These are phyloP conservation scores for Rhadina sibilatrix DNA, from an alignment of 2,113 vertebrate genomes.

Conservation along the genomic window DNA sequence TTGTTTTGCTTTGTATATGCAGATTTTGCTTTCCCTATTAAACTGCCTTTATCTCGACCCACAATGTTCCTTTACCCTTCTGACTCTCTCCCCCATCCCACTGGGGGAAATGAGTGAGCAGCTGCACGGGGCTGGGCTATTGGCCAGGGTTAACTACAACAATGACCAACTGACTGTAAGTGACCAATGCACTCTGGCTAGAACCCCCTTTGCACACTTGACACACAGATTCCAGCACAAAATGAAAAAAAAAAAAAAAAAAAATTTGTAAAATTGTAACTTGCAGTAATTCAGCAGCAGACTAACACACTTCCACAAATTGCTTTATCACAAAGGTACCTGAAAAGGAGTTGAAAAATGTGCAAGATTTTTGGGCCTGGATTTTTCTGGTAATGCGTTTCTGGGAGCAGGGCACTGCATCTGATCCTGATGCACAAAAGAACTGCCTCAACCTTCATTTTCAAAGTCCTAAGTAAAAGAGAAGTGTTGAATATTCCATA, in stretches of 20 bases:
- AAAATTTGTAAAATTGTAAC: too few relatives aligned
- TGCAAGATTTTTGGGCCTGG: neutral
- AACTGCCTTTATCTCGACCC: neutral
- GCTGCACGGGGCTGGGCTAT: rapidly evolving
- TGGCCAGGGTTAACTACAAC: neutral
- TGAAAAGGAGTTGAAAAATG: neutral
- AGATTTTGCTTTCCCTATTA: neutral
- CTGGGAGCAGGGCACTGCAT: rapidly evolving
- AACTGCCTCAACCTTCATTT: neutral
- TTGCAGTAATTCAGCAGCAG: neutral
- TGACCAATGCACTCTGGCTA: neutral
- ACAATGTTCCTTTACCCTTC: neutral
- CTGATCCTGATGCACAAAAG: neutral
- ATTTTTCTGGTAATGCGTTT: neutral
- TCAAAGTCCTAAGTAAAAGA: neutral
- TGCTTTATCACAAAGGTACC: neutral
- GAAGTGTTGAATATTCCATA: neutral
- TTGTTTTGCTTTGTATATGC: neutral
- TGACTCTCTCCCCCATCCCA: neutral
- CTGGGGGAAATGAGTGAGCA: neutral
- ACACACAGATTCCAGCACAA: neutral
- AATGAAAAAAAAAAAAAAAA: neutral
- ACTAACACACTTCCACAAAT: neutral
- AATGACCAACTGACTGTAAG: neutral
- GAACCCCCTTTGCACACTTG: neutral